Evolutionary conservation across 2,113 vertebrate species (phyloP).

Genomic region (Microcebus ravelobensis): DNA sequence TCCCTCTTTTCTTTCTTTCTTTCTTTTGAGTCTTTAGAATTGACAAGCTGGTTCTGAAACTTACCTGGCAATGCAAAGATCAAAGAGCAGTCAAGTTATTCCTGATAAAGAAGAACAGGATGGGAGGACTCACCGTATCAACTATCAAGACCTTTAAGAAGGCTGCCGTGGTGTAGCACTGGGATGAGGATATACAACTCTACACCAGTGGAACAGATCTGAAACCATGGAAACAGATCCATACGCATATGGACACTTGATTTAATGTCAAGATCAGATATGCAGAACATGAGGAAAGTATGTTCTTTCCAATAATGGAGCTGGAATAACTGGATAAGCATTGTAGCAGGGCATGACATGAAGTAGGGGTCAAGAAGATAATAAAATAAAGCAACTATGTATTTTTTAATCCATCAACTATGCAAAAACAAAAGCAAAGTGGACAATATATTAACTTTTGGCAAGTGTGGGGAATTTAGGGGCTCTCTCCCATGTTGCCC

Average conservation of each 20-base stretch:
- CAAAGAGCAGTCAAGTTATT: background rate
- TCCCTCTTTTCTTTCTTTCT: background rate
- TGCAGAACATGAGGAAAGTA: background rate
- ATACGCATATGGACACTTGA: background rate
- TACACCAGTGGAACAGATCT: background rate
- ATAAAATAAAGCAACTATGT: background rate
- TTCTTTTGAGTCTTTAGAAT: background rate
- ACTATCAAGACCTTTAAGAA: background rate
- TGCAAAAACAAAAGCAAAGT: background rate
- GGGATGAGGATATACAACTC: background rate
- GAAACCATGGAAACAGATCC: background rate
- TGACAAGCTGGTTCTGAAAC: conserved; percentile 25
- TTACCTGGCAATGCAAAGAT: background rate
- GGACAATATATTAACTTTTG: background rate
- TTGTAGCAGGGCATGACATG: too few species aligned
- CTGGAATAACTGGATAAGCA: background rate
- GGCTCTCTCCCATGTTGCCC: background rate
- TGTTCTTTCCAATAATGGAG: background rate
- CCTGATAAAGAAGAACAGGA: background rate
- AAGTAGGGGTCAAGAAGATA: background rate
- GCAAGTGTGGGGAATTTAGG: background rate
- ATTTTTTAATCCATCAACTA: background rate
- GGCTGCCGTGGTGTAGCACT: background rate
- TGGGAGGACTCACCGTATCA: background rate
- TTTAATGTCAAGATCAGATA: background rate